Base-by-base conservation (phyloP, 2,888 invertebrate species). In the Chironomus tentans region DNA sequence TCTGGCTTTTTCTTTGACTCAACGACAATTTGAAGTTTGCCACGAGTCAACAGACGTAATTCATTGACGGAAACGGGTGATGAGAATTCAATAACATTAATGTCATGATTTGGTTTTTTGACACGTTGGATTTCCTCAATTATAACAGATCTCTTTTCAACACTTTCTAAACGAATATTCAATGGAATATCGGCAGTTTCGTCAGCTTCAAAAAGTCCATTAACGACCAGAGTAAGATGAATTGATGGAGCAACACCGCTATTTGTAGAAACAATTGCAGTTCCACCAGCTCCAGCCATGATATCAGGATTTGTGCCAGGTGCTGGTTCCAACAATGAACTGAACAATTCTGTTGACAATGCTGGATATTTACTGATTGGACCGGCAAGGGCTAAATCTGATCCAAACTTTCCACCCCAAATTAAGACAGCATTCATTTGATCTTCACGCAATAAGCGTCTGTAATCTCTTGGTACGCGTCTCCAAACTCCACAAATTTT, bases 401-500 rank as follows among this genome's bases (percentile, higher is more conserved):
- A 88, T 79, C 89, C 87, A 79, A 87, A 89, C 80, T 89, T 90
- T 78, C 87, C 87, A 77, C 90, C 92, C 91, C 93, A 94, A 38
- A 93, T 86, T 62, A 95, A 85, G 0, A 92, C 91, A 24, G 92
- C 92, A 81, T 90, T 91, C 79, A 95, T 85, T 77, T 90, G 89
- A 79, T 94, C 94, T 79, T 94, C 93, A 78, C 92, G 88, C 78
- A 95, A 84, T 72, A 92, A 83, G 78, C 89, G 89, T 80, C 93
- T 88, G 83, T 95, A 95, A 78, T 94, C 92, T 61, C 92, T 87
- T 0, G 95, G 93, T 72, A 96, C 88, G 78, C 95, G 88, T 77
- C 91, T 88, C 95, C 95, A 96, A 1, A 94, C 93, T 0, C 95
- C 95, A 81, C 95, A 96, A 38, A 95, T 87, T 85, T 94, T 94